Base-by-base conservation (phyloP, 1,140 invertebrate genomes). In the Tribolium castaneum region DNA sequence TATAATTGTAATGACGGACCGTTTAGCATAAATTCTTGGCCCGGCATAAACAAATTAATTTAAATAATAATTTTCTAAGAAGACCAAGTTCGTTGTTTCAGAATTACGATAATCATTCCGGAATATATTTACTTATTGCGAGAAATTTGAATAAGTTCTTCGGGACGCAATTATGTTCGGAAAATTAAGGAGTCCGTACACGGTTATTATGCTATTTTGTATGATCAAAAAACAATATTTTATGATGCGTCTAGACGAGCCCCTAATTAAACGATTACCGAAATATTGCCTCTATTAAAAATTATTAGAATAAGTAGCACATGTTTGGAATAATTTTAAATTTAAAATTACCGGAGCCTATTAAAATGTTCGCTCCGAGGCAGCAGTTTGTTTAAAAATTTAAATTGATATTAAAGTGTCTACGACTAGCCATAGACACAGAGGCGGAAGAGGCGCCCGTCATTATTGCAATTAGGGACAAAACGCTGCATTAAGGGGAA, bases 271-370 rank as follows among this genome's bases (percentile, higher is more conserved):
- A 59, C 54, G 59, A 76, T 76, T 76, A 76, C 34, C 54, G 12
- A 51, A 72, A 72, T 50, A 52, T 51, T 52, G 66, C 16, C 52
- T 16, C 49, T 56, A 62, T 50, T 45, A 59, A 51, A 66, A 76
- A 76, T 76, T 76, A 66, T 62, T 76, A 76, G 74, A 76, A 76
- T 76, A 76, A 76, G 74, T 76, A 66, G 74, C 52, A 50, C 54
- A 66, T 66, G 54, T 62, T 73, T 73, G n/a, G 71, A 25, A 73
- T 66, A 73, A 54, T 73, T 73, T 73, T 54, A 52, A 73, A 73
- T 73, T 73, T 34, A 30, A 54, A 73, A 73, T 73, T 73, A 50
- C 52, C 16, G 50, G 22, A 12, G 45, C 45, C 19, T 30, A 66
- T 73, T 73, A 54, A 73, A 45, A 52, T 73, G 19, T 14, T 9